Base-by-base conservation (phyloP, 2,113 vertebrate genomes). In the Setophaga coronata region DNA sequence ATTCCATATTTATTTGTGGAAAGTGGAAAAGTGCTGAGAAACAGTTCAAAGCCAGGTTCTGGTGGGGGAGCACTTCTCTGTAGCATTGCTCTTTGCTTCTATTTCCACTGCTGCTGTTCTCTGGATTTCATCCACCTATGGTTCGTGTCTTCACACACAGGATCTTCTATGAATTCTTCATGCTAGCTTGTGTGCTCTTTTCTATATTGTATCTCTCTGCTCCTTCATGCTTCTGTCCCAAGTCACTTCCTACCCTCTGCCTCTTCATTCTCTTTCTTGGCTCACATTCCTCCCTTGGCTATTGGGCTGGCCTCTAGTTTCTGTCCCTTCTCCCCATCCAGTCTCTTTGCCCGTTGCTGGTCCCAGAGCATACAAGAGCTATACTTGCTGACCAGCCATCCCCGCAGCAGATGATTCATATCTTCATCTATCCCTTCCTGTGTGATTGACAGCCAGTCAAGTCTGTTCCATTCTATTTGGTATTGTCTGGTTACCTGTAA, bases 21-120 rank as follows among this genome's bases (percentile, higher is more conserved):
- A 10, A 76, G 60, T 7, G 10, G 82, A 72, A 53, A 36, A 77
- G 7, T 45, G 33, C 36, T 73, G 80, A 86, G 90, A 77, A 88
- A 26, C 45, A 62, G 56, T 70, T 87, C 42, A 65, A 82, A 80
- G 36, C 8, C 57, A 61, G 48, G n/a, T 57, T 33, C 14, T 70
- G 34, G 9, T 58, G 7, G 9, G 8, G 16, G 19, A 80, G 12
- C 0, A 0, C 48, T 85, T 69, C n/a, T 74, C 1, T 64, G 1
- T 36, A 14, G 21, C n/a, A 36, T 40, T 85, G 57, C 34, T 74
- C 36, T 74, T 65, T 56, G 26, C 40, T 79, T 70, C 79, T 72
- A 0, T 86, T 90, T 77, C 45, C 4, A 2, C 34, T 53, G 5
- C 31, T 48, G 6, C 38, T 84, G 56, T 88, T 65, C 40, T 61